phyloP scores from a whole-genome alignment of 2,797 vertebrate species.

The Lophotriccus pileatus region DNA sequence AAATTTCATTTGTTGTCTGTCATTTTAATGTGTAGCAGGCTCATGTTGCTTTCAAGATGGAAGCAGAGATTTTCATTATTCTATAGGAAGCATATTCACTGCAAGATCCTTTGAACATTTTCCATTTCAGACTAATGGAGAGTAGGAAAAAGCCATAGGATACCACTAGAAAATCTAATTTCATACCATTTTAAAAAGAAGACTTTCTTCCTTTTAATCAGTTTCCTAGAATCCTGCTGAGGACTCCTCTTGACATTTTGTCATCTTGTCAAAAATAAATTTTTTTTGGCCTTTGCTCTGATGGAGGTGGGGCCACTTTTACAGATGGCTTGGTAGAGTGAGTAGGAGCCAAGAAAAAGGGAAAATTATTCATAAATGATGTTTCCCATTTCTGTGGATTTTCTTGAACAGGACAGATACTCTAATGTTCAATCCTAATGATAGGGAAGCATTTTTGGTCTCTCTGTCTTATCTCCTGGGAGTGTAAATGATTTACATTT shows the following conservation, averaged over 20 bases:
- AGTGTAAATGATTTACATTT: not conserved
- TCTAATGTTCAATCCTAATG: not conserved
- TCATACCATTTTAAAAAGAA: constrained; percentile 52
- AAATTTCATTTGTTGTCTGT: constrained; percentile 2
- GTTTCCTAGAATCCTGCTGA: constrained; percentile 5
- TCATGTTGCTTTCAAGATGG: constrained; percentile 3
- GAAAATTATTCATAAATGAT: constrained; percentile 57
- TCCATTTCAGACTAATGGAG: constrained; percentile 50
- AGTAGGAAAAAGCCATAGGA: constrained; percentile 64
- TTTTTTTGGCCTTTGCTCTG: constrained; percentile 54
- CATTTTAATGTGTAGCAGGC: constrained; percentile 28
- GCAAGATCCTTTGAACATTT: constrained; percentile 67
- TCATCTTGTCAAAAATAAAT: constrained; percentile 45
- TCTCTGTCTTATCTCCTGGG: not conserved
- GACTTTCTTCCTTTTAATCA: constrained; percentile 45
- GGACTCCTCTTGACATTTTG: constrained; percentile 23
- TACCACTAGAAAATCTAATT: constrained; percentile 63
- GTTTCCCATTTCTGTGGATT: constrained; percentile 55
- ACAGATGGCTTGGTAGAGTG: constrained; percentile 49
- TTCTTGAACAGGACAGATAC: constrained; percentile 34
- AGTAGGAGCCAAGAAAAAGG: constrained; percentile 35
- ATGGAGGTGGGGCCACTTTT: not conserved
- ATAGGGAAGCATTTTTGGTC: not conserved
- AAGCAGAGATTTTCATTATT: constrained; percentile 36
- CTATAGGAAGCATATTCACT: constrained; percentile 53